Evolutionary conservation across 2,113 vertebrate genomes (phyloP).

Genomic region (Hipposideros armiger): DNA sequence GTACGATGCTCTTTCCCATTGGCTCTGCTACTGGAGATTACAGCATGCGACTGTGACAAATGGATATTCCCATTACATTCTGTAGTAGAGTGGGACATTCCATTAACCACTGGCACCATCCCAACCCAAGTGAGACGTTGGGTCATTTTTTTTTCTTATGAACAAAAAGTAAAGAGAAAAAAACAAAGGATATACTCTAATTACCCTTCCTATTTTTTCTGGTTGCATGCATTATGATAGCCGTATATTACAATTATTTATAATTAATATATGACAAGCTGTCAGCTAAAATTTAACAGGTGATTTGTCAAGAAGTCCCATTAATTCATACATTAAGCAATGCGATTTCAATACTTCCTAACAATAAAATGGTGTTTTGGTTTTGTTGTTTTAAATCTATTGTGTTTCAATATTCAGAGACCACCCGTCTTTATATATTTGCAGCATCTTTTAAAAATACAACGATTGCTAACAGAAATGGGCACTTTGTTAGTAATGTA

Average conservation of each 20-base stretch:
- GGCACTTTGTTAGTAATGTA: neutral
- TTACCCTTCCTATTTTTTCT: conserved; percentile 71
- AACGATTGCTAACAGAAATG: conserved; percentile 52
- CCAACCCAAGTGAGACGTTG: conserved; percentile 79
- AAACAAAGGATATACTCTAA: conserved; percentile 78
- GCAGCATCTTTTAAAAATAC: conserved; percentile 65
- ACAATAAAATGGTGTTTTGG: conserved; percentile 62
- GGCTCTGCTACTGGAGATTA: conserved; percentile 78
- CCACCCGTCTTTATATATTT: neutral
- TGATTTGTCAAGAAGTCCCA: conserved; percentile 85
- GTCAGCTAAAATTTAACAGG: conserved; percentile 85
- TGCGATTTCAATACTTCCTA: conserved; percentile 75
- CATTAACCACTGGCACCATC: conserved; percentile 81
- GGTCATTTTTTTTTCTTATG: conserved; percentile 68
- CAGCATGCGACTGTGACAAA: conserved; percentile 82
- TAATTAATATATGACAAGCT: conserved; percentile 85
- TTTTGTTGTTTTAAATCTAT: conserved; percentile 38
- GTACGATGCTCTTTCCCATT: conserved; percentile 76
- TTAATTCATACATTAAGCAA: conserved; percentile 78
- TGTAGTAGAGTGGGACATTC: conserved; percentile 81
- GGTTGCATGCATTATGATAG: conserved; percentile 71
- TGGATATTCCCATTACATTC: conserved; percentile 84
- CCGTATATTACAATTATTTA: conserved; percentile 84
- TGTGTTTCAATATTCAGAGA: conserved; percentile 56
- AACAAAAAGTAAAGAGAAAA: conserved; percentile 63